Percentiles rank a stretch among this genome's conserved stretches.
Evolutionary conservation across 2,797 vertebrate species (phyloP).

Genomic region (Mycteria americana): DNA sequence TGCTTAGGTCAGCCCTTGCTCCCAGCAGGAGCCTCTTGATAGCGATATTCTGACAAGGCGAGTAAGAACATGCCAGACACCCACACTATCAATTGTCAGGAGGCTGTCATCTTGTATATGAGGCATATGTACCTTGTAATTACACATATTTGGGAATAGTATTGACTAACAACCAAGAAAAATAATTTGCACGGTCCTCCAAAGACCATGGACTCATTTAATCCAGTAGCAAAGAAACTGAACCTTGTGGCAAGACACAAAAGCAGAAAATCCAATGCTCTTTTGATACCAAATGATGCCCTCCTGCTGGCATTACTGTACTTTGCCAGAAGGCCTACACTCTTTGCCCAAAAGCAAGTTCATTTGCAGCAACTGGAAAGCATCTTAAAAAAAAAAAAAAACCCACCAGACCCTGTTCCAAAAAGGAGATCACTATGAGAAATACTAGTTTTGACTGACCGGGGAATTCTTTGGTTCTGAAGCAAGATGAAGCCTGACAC

Average conservation of each 20-base stretch:
- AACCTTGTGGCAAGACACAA: background rate
- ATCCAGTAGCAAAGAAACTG: constrained; percentile 2
- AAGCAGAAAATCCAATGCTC: background rate
- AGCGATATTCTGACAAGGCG: background rate
- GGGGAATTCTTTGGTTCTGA: background rate
- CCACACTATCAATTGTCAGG: background rate
- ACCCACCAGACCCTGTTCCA: background rate
- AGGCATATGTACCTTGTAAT: constrained; percentile 20
- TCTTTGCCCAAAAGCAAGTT: background rate
- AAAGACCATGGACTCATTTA: background rate
- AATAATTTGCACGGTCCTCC: background rate
- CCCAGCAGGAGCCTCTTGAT: constrained; percentile 14
- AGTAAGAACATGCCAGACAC: background rate
- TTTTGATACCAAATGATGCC: background rate
- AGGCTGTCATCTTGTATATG: constrained; percentile 4
- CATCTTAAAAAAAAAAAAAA: background rate
- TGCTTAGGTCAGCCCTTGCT: background rate
- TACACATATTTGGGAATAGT: background rate
- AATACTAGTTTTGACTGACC: background rate
- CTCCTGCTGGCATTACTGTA: background rate
- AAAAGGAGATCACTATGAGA: background rate
- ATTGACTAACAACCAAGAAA: constrained; percentile 24
- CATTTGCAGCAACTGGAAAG: background rate
- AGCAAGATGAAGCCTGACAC: constrained; percentile 11
- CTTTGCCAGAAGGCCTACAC: background rate